phyloP scores from a whole-genome alignment of 1,140 invertebrate species.

The Psix sp. region DNA sequence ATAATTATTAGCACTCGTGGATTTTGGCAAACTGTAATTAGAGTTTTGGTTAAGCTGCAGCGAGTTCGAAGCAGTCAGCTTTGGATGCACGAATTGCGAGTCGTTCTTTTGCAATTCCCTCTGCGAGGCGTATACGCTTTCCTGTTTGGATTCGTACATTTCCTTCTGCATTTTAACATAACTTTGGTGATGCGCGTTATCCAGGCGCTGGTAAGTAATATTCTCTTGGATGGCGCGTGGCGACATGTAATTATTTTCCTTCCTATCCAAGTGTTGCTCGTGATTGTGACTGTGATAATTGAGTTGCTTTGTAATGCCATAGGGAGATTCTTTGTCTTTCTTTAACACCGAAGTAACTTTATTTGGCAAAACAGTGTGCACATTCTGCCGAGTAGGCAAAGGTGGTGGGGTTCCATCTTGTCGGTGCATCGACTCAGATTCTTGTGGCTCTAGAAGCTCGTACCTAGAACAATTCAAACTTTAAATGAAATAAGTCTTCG shows the following conservation, averaged over 20 bases:
- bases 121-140: conserved; percentile 69
- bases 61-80: conserved; percentile 66
- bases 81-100: conserved; percentile 64
- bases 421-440: conserved; percentile 66
- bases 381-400: conserved; percentile 75
- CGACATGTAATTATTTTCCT: conserved; percentile 71
- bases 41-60: conserved; percentile 66
- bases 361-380: conserved; percentile 61
- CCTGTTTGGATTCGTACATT: conserved; percentile 73
- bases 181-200: conserved; percentile 66
- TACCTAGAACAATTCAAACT: conserved; percentile 70
- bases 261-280: conserved; percentile 68
- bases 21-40: conserved; percentile 68
- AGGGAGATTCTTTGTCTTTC: conserved; percentile 70
- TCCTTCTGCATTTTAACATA: conserved; percentile 74
- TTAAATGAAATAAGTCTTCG: no score
- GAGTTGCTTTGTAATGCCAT: conserved; percentile 63
- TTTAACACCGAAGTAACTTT: conserved; percentile 61
- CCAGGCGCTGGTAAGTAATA: conserved; percentile 69
- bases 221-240: conserved; percentile 68
- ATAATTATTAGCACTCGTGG: conserved; percentile 64
- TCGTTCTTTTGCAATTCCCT: conserved; percentile 71
- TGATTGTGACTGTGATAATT: conserved; percentile 63
- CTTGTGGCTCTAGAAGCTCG: conserved; percentile 77
- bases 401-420: conserved; percentile 76